Percentiles rank a stretch among this genome's conserved stretches.
Conservation (phyloP, 2,797 vertebrate genomes). For the Siniperca undulata region DNA sequence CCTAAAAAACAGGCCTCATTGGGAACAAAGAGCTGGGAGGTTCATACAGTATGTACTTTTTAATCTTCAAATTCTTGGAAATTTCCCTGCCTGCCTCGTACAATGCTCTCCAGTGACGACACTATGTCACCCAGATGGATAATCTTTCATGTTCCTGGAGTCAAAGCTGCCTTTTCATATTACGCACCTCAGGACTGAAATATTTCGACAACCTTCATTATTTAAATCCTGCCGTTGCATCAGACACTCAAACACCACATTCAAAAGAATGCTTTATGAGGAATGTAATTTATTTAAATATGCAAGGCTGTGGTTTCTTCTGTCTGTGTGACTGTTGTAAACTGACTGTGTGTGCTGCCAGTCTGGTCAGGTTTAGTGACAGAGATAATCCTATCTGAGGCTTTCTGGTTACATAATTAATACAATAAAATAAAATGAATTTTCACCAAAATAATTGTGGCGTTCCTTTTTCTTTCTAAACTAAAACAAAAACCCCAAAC, state of each 20-base stretch:
- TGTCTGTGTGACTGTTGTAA: not conserved
- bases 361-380: not conserved
- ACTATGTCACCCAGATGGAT: conserved; percentile 29
- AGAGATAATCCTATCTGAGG: not conserved
- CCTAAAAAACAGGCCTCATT: not conserved
- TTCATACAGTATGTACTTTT: conserved; percentile 11
- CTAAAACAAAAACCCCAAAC: not conserved
- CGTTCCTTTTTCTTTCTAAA: conserved; percentile 3
- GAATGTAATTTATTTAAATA: not conserved
- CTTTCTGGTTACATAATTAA: not conserved
- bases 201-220: not conserved
- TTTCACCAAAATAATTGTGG: not conserved
- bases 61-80: conserved; percentile 45
- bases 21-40: not conserved
- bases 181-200: not conserved
- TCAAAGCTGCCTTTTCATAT: conserved; percentile 1
- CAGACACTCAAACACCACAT: not conserved
- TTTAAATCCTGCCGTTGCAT: not conserved
- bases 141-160: conserved; percentile 15
- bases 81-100: conserved; percentile 14
- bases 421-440: not conserved
- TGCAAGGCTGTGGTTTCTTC: not conserved
- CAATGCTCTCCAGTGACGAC: conserved; percentile 12
- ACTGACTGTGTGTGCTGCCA: not conserved
- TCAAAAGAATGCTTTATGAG: not conserved